Conservation (phyloP, 1,140 invertebrate genomes). For the Thrips palmi region DNA sequence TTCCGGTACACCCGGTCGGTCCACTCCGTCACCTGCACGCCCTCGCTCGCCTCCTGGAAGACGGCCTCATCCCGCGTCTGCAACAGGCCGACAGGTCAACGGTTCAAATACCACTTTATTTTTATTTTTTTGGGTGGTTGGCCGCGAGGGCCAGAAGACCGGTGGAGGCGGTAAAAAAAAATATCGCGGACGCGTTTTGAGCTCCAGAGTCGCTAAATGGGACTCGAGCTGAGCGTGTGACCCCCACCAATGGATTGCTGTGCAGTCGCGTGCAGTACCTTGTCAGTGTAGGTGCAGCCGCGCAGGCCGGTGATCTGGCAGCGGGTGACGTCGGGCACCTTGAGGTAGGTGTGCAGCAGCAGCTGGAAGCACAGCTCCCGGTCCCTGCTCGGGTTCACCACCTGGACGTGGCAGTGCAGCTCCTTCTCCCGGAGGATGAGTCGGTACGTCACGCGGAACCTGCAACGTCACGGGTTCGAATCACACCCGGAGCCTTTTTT, state of each 20-base stretch:
- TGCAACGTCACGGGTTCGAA: too few species aligned
- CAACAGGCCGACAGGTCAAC: too few species aligned
- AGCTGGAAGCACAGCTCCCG: conserved; percentile 81
- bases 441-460: conserved; percentile 68
- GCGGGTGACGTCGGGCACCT: conserved; percentile 78
- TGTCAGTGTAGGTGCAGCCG: conserved; percentile 82
- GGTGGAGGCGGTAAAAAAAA: background rate
- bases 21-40: conserved; percentile 76
- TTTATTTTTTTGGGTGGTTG: too few species aligned
- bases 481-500: background rate
- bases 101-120: too few species aligned
- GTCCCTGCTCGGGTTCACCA: conserved; percentile 82
- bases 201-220: background rate
- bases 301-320: conserved; percentile 81
- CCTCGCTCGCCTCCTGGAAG: conserved; percentile 72
- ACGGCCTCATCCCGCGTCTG: conserved; percentile 62
- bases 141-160: conserved; percentile 10
- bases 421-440: conserved; percentile 79
- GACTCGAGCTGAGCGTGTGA: too few species aligned
- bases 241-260: too few species aligned
- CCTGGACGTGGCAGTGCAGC: conserved; percentile 77
- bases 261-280: conserved; percentile 43
- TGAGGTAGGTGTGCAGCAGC: conserved; percentile 86
- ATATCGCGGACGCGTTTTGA: too few species aligned
- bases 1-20: conserved; percentile 87